These are phyloP conservation scores for Rhinoptilus africanus DNA, from an alignment of 2,113 vertebrate species.

Conservation along the genomic window DNA sequence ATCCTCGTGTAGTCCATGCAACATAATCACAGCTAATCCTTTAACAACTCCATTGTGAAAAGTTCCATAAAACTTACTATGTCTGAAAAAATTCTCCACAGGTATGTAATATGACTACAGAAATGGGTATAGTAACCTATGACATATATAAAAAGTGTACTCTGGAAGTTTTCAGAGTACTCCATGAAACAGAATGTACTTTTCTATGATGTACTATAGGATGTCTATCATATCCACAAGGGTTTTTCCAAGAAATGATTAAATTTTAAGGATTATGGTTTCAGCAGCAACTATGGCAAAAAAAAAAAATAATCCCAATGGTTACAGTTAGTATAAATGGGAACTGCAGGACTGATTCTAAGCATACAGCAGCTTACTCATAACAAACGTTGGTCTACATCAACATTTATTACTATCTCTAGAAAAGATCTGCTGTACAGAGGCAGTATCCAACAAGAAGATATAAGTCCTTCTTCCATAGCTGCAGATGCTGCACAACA, in stretches of 20 bases:
- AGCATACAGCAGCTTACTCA: not conserved
- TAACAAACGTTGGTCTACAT: not conserved
- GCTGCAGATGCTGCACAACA: not conserved
- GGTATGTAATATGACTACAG: not conserved
- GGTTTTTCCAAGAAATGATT: not conserved
- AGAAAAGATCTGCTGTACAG: not conserved
- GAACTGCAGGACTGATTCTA: not conserved
- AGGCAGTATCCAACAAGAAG: not conserved
- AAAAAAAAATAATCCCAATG: not conserved
- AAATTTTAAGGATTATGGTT: not conserved
- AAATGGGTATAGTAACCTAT: not conserved
- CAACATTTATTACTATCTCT: not conserved
- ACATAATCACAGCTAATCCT: not conserved
- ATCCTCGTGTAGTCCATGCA: not conserved
- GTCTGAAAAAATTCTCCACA: not conserved
- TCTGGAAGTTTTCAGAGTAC: not conserved
- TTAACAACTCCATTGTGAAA: not conserved
- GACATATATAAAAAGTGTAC: not conserved
- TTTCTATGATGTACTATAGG: not conserved
- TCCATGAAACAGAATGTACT: not conserved
- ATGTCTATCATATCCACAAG: not conserved
- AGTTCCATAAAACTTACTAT: not conserved
- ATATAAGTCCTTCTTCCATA: not conserved
- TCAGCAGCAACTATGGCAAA: not conserved
- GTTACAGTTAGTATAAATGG: not conserved